phyloP scores from a whole-genome alignment of 2,888 invertebrate species.

The Drosophila lacicola region DNA sequence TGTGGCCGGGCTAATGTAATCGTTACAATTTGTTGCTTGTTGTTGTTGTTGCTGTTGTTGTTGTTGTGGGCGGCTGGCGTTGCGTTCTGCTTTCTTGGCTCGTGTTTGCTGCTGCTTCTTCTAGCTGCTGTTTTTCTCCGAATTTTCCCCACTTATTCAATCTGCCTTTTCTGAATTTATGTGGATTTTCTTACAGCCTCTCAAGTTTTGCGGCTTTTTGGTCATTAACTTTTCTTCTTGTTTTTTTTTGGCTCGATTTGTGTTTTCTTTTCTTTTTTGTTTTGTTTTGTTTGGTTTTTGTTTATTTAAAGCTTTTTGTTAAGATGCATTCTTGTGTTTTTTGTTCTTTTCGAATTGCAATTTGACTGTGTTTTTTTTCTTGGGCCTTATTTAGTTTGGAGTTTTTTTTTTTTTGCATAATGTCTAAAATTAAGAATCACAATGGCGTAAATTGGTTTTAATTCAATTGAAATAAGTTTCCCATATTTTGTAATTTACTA shows the following conservation, averaged over 20 bases:
- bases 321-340: conserved; percentile 18
- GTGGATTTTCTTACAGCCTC: conserved; percentile 10
- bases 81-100: conserved; percentile 54
- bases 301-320: conserved; percentile 44
- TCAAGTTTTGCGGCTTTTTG: conserved; percentile 47
- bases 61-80: conserved; percentile 83
- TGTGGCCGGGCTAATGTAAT: conserved; percentile 27
- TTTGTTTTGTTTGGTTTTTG: not conserved
- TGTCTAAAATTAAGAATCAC: conserved; percentile 84
- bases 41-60: conserved; percentile 19
- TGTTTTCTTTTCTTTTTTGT: conserved; percentile 21
- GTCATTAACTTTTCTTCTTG: conserved; percentile 33
- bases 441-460: conserved; percentile 76
- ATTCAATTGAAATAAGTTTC: conserved; percentile 11
- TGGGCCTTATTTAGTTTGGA: conserved; percentile 13
- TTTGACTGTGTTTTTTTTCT: too few species aligned
- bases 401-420: conserved; percentile 43
- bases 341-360: conserved; percentile 20
- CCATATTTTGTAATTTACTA: conserved; percentile 25
- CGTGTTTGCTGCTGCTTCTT: conserved; percentile 13
- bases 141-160: conserved; percentile 7
- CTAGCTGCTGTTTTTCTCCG: not conserved
- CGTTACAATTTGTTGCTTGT: conserved; percentile 26
- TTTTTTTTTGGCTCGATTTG: conserved; percentile 52
- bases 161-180: conserved; percentile 1